Evolutionary conservation across 2,113 vertebrate genomes (phyloP).

Genomic region (Taxidea taxus): DNA sequence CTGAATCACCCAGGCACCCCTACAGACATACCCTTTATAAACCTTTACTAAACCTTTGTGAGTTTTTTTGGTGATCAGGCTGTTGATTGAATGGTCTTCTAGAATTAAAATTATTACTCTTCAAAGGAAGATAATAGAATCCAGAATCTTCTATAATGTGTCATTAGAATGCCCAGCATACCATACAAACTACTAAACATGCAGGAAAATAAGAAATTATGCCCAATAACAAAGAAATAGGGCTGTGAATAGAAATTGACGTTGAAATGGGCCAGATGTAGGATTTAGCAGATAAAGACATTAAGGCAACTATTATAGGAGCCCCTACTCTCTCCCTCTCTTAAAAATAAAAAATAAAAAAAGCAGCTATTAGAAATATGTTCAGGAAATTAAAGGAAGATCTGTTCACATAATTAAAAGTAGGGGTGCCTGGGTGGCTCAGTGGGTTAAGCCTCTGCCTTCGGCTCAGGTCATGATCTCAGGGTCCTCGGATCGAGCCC

Average conservation of each 20-base stretch:
- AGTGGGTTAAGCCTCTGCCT: no score
- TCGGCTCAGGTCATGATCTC: no score
- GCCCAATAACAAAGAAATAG: background rate
- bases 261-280: background rate
- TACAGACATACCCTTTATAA: background rate
- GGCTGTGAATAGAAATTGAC: background rate
- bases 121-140: background rate
- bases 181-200: background rate
- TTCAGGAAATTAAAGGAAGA: conserved; percentile 25
- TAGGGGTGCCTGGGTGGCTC: no score
- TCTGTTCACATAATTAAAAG: background rate
- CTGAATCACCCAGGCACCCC: background rate
- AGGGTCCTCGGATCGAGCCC: no score
- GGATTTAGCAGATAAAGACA: background rate
- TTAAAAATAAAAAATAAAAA: background rate
- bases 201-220: background rate
- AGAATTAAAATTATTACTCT: background rate
- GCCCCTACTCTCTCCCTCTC: background rate
- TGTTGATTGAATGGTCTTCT: background rate
- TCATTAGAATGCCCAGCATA: background rate
- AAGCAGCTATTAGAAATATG: background rate
- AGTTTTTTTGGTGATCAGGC: background rate
- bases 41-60: background rate
- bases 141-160: background rate
- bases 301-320: background rate